Conservation (phyloP, 2,797 vertebrate species). For the Darevskia nairensis region DNA sequence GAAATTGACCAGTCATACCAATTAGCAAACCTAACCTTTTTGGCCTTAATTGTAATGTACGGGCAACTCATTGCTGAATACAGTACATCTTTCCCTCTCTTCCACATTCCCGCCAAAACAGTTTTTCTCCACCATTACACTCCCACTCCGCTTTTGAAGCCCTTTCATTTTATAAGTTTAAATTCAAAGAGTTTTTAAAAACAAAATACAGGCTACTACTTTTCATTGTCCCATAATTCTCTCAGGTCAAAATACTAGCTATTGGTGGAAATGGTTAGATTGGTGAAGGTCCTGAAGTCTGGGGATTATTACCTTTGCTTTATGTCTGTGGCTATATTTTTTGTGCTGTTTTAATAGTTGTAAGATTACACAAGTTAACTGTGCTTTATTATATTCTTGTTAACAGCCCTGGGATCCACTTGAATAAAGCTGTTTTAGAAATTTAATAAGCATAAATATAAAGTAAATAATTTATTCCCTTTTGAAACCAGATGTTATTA, state of each 20-base stretch:
- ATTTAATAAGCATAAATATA: too few relatives aligned
- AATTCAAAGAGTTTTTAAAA: neutral
- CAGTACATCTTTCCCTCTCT: fast-evolving
- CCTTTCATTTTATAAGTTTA: conserved; percentile 1
- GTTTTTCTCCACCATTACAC: neutral
- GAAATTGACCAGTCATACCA: conserved; percentile 19
- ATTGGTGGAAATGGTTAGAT: too few relatives aligned
- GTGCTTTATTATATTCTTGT: too few relatives aligned
- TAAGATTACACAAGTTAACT: too few relatives aligned
- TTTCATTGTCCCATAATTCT: neutral
- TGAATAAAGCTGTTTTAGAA: too few relatives aligned
- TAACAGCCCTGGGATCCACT: too few relatives aligned
- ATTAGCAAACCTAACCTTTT: conserved; percentile 5
- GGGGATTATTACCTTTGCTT: too few relatives aligned
- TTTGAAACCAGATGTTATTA: neutral
- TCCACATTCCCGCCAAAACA: neutral
- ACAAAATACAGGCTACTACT: neutral
- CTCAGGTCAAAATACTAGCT: neutral
- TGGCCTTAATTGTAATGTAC: fast-evolving
- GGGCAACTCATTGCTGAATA: neutral
- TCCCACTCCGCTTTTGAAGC: neutral
- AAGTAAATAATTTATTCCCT: neutral
- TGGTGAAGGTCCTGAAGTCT: too few relatives aligned
- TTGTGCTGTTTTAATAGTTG: too few relatives aligned
- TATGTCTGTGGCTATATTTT: too few relatives aligned